A percentile compares a stretch with the other conserved stretches of the same genome.
These are phyloP conservation scores for Drosophila tristis DNA, from an alignment of 1,140 invertebrate species.

Conservation along the genomic window DNA sequence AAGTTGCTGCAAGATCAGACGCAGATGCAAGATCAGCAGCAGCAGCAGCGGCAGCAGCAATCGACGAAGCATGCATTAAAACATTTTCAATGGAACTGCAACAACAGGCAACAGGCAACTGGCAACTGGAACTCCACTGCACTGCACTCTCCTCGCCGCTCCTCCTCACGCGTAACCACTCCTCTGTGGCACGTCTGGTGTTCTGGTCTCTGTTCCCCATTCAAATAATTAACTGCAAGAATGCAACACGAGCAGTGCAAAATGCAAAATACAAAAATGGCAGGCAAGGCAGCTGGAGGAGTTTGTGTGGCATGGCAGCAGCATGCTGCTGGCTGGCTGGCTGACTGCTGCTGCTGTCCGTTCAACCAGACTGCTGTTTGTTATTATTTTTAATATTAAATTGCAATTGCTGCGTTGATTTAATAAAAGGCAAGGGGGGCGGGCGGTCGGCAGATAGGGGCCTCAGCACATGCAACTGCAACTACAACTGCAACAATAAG, in stretches of 20 bases:
- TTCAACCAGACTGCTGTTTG: slow-evolving; percentile 61
- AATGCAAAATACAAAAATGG: slow-evolving; percentile 40
- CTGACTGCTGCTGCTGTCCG: background rate
- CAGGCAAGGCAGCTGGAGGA: slow-evolving; percentile 47
- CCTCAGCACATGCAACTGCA: slow-evolving; percentile 20
- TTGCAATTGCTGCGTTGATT: slow-evolving; percentile 82
- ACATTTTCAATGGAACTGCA: slow-evolving; percentile 81
- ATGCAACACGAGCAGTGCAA: slow-evolving; percentile 76
- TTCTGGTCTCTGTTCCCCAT: slow-evolving; percentile 55
- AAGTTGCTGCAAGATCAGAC: slow-evolving; percentile 79
- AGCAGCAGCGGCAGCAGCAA: slow-evolving; percentile 26
- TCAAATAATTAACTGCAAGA: slow-evolving; percentile 81
- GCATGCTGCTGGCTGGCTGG: slow-evolving; percentile 5
- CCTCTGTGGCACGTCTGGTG: slow-evolving; percentile 15
- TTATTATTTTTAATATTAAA: slow-evolving; percentile 84
- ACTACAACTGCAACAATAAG: slow-evolving; percentile 33
- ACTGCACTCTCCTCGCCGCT: slow-evolving; percentile 9
- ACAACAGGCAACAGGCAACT: slow-evolving; percentile 6
- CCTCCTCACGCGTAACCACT: no score
- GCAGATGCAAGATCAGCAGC: slow-evolving; percentile 69
- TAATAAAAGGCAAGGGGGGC: slow-evolving; percentile 59
- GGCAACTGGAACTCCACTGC: slow-evolving; percentile 39
- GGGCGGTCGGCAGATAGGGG: background rate
- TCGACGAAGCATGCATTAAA: slow-evolving; percentile 80
- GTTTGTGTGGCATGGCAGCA: slow-evolving; percentile 24